These are phyloP conservation scores for Trichonephila clavata DNA, from an alignment of 1,140 invertebrate genomes.

Conservation along the genomic window DNA sequence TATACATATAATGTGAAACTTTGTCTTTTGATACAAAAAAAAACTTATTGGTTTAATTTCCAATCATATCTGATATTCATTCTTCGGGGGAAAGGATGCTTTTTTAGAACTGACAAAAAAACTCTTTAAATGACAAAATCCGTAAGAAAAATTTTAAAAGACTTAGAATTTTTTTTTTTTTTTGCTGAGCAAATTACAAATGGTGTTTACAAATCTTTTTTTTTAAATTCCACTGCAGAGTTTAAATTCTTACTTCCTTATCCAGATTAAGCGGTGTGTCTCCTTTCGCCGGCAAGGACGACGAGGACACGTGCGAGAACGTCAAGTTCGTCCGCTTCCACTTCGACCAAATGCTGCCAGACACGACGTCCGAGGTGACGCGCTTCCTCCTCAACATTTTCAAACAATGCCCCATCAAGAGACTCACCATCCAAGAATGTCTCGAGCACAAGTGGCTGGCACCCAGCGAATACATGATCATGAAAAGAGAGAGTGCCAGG, in stretches of 20 bases:
- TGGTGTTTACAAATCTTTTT: no score
- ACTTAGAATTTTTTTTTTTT: fast-evolving
- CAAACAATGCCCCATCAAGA: conserved; percentile 94
- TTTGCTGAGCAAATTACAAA: no score
- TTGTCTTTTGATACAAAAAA: no score
- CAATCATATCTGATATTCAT: no score
- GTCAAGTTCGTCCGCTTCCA: conserved; percentile 95
- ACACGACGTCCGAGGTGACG: conserved; percentile 95
- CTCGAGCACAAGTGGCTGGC: conserved; percentile 97
- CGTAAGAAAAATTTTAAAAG: no score
- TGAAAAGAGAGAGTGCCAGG: conserved; percentile 92
- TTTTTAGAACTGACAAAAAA: no score
- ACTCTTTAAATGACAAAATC: no score
- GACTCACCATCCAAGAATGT: conserved; percentile 95
- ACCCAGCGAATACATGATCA: conserved; percentile 94
- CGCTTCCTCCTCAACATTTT: conserved; percentile 97
- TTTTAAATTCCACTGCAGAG: background rate
- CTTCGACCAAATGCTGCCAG: conserved; percentile 96
- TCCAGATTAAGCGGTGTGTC: conserved; percentile 91
- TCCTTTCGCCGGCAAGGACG: conserved; percentile 92
- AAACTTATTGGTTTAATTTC: no score
- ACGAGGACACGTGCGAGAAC: conserved; percentile 93
- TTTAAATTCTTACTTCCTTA: background rate
- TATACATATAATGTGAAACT: no score
- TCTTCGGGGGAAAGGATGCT: no score